Conservation (phyloP, 2,888 invertebrate species). For the Euspilapteryx auroguttella region DNA sequence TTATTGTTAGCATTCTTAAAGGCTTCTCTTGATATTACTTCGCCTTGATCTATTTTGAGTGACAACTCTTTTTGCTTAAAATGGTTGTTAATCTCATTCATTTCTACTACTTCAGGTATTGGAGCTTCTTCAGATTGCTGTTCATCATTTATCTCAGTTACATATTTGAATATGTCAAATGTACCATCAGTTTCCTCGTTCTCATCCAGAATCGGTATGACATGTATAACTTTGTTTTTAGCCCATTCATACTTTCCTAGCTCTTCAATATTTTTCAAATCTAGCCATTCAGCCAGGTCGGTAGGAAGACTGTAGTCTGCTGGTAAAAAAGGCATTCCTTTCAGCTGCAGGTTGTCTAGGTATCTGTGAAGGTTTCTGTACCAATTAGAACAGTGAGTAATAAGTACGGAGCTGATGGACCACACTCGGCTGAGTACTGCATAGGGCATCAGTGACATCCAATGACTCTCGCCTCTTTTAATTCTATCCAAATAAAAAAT, state of each 20-base stretch:
- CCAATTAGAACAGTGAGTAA: slow-evolving; percentile 51
- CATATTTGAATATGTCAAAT: slow-evolving; percentile 32
- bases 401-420: slow-evolving; percentile 42
- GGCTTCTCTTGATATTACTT: background rate
- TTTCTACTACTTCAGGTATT: background rate
- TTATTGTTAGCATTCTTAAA: background rate
- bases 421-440: slow-evolving; percentile 57
- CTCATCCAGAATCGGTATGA: slow-evolving; percentile 16
- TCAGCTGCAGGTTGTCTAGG: slow-evolving; percentile 26
- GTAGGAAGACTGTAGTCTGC: slow-evolving; percentile 34
- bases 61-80: background rate
- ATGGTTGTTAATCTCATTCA: background rate
- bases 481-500: slow-evolving; percentile 53
- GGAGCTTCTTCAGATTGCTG: slow-evolving; percentile 4
- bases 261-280: slow-evolving; percentile 41
- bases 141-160: slow-evolving; percentile 21
- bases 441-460: slow-evolving; percentile 57
- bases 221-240: slow-evolving; percentile 16
- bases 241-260: slow-evolving; percentile 36
- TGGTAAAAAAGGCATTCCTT: slow-evolving; percentile 53
- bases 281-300: slow-evolving; percentile 47
- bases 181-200: slow-evolving; percentile 19
- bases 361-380: slow-evolving; percentile 42
- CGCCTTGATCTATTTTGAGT: background rate
- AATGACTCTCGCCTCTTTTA: slow-evolving; percentile 56